Evolutionary conservation across 1,140 invertebrate species (phyloP).

Genomic region (Drosophila mauritiana): DNA sequence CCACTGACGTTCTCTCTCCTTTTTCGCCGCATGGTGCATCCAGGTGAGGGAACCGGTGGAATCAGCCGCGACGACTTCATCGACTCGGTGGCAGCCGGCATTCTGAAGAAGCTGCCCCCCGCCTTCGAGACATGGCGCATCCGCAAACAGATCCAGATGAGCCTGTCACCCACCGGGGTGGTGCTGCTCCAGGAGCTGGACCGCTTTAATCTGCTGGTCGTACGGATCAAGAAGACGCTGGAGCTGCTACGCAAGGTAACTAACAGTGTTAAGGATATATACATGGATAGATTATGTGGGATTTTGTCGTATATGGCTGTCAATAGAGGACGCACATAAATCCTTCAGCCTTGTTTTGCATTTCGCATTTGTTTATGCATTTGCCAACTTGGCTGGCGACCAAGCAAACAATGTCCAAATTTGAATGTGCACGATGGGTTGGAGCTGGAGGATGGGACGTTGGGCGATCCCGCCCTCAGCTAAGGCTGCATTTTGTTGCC

Average conservation of each 20-base stretch:
- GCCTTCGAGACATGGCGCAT: conserved; percentile 92
- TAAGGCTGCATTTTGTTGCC: conserved; percentile 65
- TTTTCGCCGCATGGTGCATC: neutral
- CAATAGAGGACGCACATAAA: conserved; percentile 69
- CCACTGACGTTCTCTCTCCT: conserved; percentile 23
- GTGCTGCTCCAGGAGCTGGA: conserved; percentile 95
- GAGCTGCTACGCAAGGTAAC: conserved; percentile 89
- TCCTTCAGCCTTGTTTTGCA: conserved; percentile 76
- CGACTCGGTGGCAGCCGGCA: conserved; percentile 90
- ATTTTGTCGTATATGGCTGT: conserved; percentile 37
- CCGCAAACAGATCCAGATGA: conserved; percentile 90
- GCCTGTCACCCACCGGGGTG: conserved; percentile 92
- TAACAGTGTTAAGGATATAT: neutral
- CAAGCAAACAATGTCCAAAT: conserved; percentile 62
- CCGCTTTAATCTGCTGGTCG: conserved; percentile 92
- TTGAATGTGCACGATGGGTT: conserved; percentile 37
- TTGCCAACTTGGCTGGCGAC: conserved; percentile 74
- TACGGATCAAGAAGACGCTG: conserved; percentile 90
- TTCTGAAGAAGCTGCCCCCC: conserved; percentile 89
- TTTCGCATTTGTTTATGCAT: conserved; percentile 77
- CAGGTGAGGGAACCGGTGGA: conserved; percentile 85
- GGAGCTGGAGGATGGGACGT: neutral
- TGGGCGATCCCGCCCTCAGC: conserved; percentile 3
- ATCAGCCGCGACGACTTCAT: conserved; percentile 93
- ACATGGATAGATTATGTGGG: neutral